Evolutionary conservation across 2,888 invertebrate species (phyloP), one percentile per base, ranked within the genome.

Genomic region (Melinaea marsaeus): DNA sequence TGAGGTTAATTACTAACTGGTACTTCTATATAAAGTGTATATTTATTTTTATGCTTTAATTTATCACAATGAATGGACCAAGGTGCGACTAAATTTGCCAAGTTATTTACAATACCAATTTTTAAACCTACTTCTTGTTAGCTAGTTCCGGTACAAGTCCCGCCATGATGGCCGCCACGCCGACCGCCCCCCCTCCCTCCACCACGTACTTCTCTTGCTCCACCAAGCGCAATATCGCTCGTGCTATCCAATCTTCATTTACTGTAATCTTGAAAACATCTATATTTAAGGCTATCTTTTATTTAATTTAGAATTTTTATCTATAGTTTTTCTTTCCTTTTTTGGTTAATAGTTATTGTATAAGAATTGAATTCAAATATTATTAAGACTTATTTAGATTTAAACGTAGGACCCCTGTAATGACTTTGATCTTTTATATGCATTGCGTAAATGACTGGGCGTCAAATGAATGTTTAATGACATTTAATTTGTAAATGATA

Each of bases 161-260:
- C 0, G 95, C 94, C 74, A 98, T 90, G 74, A 97, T 94, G 34
- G 97, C 97, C 0, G 97, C 97, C 11, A 98, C 87, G 0, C 95
- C 95, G 2, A 94, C 93, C 0, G 97, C 97, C 0, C 97, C 98
- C 0, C 97, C 97, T 0, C 98, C 98, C 81, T 98, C 98, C 32
- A 97, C 96, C 13, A 98, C 96, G 72, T 95, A 95, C 80, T 97
- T 97, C 83, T 97, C 97, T 70, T 94, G 92, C 79, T 97, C 97
- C 6, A 96, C 94, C 62, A 96, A 85, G 35, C 94, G 92, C 63
- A 97, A 80, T 63, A 97, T 96, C 1, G 96, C 94, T 66, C 96
- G 92, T 2, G 97, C 96, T 62, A 97, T 94, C 93, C 94, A 95
- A 79, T 96, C 95, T 80, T 95, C 96, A 78, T 94, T 94, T 2